phyloP scores from a whole-genome alignment of 2,888 invertebrate genomes.

The Agonopterix subpropinquella region DNA sequence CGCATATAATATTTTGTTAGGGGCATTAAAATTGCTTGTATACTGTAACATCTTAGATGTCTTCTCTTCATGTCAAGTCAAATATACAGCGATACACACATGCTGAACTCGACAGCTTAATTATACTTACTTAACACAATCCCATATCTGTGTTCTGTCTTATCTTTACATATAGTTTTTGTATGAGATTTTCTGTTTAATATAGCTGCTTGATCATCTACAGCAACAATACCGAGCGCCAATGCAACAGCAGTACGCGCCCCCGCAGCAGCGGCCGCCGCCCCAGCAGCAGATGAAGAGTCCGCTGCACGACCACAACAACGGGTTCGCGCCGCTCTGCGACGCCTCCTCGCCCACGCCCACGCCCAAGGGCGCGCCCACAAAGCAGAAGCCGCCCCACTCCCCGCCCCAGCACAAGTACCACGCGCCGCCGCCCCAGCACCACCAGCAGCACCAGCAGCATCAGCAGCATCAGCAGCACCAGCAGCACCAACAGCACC shows the following conservation, averaged over 20 bases:
- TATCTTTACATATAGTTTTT: too few relatives aligned
- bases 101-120: too few relatives aligned
- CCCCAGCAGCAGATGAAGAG: constrained; percentile 76
- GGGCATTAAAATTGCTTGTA: too few relatives aligned
- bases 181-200: too few relatives aligned
- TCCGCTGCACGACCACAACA: constrained; percentile 71
- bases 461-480: constrained; percentile 45
- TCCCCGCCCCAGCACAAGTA: constrained; percentile 71
- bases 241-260: constrained; percentile 65
- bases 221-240: constrained; percentile 67
- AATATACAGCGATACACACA: too few relatives aligned
- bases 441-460: constrained; percentile 59
- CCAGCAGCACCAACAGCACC: constrained; percentile 58
- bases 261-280: constrained; percentile 44
- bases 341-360: constrained; percentile 74
- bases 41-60: too few relatives aligned
- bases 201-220: background rate
- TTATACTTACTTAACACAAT: too few relatives aligned
- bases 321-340: constrained; percentile 76
- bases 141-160: too few relatives aligned
- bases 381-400: constrained; percentile 60
- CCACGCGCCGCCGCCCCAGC: constrained; percentile 45
- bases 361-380: constrained; percentile 58
- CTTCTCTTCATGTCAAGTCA: too few relatives aligned
- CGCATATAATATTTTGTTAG: too few relatives aligned